These are phyloP conservation scores for Acromyrmex heyeri DNA, from an alignment of 1,140 invertebrate genomes.

Conservation along the genomic window DNA sequence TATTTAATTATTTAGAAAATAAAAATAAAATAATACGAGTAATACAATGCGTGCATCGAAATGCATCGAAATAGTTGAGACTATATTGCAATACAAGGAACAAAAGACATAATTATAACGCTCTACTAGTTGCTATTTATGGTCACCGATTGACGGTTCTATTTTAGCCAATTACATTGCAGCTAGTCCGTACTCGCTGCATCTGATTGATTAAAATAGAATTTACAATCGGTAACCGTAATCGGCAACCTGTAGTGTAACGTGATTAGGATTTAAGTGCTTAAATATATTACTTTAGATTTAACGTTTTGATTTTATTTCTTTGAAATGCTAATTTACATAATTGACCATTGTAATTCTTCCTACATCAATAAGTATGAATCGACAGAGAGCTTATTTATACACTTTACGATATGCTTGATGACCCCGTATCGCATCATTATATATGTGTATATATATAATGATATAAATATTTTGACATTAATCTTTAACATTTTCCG, in stretches of 20 bases:
- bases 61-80: background rate
- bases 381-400: slow-evolving; percentile 38
- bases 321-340: slow-evolving; percentile 36
- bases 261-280: too few relatives aligned
- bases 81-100: background rate
- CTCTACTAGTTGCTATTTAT: too few relatives aligned
- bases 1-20: background rate
- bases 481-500: slow-evolving; percentile 56
- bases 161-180: too few relatives aligned
- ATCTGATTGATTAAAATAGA: too few relatives aligned
- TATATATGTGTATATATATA: slow-evolving; percentile 4
- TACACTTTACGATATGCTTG: slow-evolving; percentile 19
- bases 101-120: background rate
- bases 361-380: background rate
- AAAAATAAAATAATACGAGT: background rate
- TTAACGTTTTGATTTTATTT: slow-evolving; percentile 28
- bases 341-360: slow-evolving; percentile 25
- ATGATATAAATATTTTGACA: slow-evolving; percentile 61
- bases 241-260: too few relatives aligned
- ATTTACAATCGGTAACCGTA: too few relatives aligned
- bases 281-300: background rate
- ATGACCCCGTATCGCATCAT: slow-evolving; percentile 13
- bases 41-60: background rate
- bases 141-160: too few relatives aligned
- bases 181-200: too few relatives aligned